phyloP scores from a whole-genome alignment of 1,140 invertebrate genomes.

The Sitobion miscanthi region DNA sequence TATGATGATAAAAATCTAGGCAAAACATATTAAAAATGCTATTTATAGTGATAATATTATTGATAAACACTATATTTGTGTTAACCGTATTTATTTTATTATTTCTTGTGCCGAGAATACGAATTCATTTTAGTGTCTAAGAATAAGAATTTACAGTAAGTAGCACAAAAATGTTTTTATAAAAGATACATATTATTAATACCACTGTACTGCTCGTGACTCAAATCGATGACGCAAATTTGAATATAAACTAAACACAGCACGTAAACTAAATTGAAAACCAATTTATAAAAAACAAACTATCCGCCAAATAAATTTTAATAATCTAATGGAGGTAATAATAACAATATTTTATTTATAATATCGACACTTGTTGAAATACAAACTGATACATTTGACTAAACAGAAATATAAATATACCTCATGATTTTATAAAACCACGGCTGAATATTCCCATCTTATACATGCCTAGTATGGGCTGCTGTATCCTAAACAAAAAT shows the following conservation, averaged over 20 bases:
- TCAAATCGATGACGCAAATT: not conserved
- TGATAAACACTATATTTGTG: not conserved
- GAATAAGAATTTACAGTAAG: no score
- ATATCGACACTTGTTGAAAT: no score
- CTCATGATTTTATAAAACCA: no score
- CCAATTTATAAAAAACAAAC: not conserved
- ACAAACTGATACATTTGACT: no score
- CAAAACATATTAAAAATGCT: not conserved
- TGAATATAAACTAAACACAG: not conserved
- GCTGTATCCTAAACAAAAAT: no score
- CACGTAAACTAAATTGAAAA: not conserved
- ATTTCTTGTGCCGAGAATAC: no score
- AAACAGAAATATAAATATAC: no score
- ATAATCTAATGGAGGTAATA: not conserved
- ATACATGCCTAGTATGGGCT: no score
- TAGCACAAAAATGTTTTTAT: not conserved
- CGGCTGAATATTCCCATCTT: no score
- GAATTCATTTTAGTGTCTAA: no score
- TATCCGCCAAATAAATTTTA: not conserved
- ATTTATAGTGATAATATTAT: not conserved
- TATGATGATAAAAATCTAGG: not conserved
- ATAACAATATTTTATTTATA: not conserved
- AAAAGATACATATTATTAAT: not conserved
- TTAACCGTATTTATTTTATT: no score
- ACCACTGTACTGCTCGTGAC: not conserved